Conservation (phyloP, 2,113 vertebrate species). For the Gopherus flavomarginatus region DNA sequence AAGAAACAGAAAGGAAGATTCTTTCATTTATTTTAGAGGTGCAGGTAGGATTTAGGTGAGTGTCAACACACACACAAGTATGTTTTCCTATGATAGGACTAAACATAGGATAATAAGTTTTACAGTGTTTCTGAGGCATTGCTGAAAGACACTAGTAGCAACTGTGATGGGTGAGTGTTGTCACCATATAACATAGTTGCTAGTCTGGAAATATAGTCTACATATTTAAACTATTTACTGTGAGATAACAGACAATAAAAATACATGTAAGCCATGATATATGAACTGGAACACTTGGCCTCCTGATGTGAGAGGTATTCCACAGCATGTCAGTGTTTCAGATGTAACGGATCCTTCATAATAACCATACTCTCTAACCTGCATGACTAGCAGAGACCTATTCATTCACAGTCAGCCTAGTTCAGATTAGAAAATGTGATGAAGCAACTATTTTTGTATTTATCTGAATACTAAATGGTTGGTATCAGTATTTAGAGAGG, state of each 20-base stretch:
- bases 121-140: not conserved
- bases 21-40: not conserved
- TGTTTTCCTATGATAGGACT: not conserved
- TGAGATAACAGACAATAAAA: constrained; percentile 23
- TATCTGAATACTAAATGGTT: constrained; percentile 65
- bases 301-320: constrained; percentile 8
- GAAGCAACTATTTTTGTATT: constrained; percentile 24
- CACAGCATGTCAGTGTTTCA: constrained; percentile 3
- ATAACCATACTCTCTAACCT: constrained; percentile 13
- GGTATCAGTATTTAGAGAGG: constrained; percentile 50
- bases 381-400: not conserved
- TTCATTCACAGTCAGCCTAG: not conserved
- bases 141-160: not conserved
- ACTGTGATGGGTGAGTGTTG: constrained; percentile 10
- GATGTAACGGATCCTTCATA: constrained; percentile 4
- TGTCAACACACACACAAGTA: not conserved
- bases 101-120: constrained; percentile 8
- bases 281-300: constrained; percentile 29
- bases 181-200: not conserved
- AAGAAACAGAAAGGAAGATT: not conserved
- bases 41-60: not conserved
- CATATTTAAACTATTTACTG: constrained; percentile 12
- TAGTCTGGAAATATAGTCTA: constrained; percentile 3
- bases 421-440: constrained; percentile 59
- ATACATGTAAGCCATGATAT: not conserved